A percentile compares a stretch with the other conserved stretches of the same genome.
Evolutionary conservation across 1,140 invertebrate genomes (phyloP).

Genomic region (Hycleus phaleratus): DNA sequence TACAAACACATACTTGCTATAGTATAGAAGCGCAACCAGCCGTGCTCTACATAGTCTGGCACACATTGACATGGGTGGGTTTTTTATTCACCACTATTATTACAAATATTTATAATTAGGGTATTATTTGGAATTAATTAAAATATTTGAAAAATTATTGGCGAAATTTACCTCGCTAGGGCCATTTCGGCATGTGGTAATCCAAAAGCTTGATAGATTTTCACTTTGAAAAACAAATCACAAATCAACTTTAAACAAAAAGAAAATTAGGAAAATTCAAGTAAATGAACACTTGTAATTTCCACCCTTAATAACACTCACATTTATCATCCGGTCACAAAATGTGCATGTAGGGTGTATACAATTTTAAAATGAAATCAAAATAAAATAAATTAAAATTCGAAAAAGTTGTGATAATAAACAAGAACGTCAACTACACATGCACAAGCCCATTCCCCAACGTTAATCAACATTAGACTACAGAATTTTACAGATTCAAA

Average conservation of each 20-base stretch:
- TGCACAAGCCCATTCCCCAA: conserved; percentile 5
- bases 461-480: conserved; percentile 1
- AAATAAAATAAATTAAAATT: too few species aligned
- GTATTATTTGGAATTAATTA: too few species aligned
- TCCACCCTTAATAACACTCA: not conserved
- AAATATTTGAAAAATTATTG: not conserved
- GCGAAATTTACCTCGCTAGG: conserved; percentile 23
- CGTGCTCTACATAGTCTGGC: conserved; percentile 30
- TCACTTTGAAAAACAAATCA: too few species aligned
- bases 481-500: conserved; percentile 8
- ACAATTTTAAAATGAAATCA: too few species aligned
- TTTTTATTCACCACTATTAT: not conserved
- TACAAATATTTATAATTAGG: too few species aligned
- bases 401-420: too few species aligned
- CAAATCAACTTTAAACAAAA: too few species aligned
- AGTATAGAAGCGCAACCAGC: conserved; percentile 25
- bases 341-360: too few species aligned
- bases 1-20: too few species aligned
- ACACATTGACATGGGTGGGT: conserved; percentile 22
- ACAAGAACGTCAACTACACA: not conserved
- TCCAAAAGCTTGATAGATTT: conserved; percentile 13
- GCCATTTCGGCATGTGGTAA: conserved; percentile 30
- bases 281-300: too few species aligned
- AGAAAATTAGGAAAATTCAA: too few species aligned
- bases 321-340: not conserved